phyloP scores from a whole-genome alignment of 1,140 invertebrate species.

The Dufourea novaeangliae region DNA sequence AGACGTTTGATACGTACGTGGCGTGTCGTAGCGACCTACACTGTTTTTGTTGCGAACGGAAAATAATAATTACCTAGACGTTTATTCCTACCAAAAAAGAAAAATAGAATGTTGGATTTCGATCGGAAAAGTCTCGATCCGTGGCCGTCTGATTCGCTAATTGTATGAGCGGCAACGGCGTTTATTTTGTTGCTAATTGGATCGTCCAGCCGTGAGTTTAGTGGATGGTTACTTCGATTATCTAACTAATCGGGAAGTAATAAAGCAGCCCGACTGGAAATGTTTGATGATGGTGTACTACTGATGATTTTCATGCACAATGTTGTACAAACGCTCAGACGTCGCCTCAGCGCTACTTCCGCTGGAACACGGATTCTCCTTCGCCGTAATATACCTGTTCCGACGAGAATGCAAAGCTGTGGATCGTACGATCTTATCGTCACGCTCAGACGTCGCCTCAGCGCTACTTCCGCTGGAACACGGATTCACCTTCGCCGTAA shows the following conservation, averaged over 20 bases:
- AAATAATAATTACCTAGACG: not conserved
- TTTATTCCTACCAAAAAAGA: too few relatives aligned
- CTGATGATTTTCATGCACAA: not conserved
- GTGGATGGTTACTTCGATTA: constrained; percentile 10
- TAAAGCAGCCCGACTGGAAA: not conserved
- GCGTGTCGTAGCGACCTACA: not conserved
- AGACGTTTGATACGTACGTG: constrained; percentile 5
- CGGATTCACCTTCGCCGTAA: not conserved
- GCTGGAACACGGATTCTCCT: not conserved
- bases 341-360: not conserved
- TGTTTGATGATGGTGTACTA: not conserved
- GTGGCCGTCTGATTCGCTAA: not conserved
- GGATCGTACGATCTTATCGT: not conserved
- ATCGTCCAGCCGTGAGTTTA: constrained; percentile 13
- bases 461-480: constrained; percentile 1
- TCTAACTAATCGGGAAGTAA: constrained; percentile 39
- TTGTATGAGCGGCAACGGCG: constrained; percentile 9
- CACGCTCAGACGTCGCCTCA: not conserved
- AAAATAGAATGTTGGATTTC: too few relatives aligned
- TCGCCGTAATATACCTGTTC: not conserved
- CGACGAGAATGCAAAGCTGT: not conserved
- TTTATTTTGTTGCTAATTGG: constrained; percentile 42
- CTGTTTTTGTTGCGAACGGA: not conserved
- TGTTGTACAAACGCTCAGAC: not conserved
- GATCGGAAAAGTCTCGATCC: constrained; percentile 10